A percentile compares a stretch with the other conserved stretches of the same genome.
Conservation (phyloP, 2,113 vertebrate species). For the Diadophis punctatus region DNA sequence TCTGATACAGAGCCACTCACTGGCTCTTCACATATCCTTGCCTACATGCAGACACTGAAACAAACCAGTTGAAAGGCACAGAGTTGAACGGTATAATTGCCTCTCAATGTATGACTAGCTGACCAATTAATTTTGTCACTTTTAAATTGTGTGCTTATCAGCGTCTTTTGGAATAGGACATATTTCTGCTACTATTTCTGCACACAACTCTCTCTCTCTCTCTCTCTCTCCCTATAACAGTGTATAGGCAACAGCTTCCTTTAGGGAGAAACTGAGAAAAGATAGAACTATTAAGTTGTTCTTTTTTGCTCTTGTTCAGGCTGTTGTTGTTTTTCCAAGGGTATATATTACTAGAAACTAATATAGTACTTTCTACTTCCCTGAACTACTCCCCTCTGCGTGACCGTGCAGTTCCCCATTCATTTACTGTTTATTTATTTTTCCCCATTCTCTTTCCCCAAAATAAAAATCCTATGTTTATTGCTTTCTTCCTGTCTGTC, state of each 20-base stretch:
- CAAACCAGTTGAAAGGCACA: not conserved
- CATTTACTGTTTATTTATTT: not conserved
- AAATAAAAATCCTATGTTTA: not conserved
- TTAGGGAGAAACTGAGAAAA: not conserved
- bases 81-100: not conserved
- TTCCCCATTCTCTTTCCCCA: not conserved
- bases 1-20: not conserved
- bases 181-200: not conserved
- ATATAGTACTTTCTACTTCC: not conserved
- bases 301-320: not conserved
- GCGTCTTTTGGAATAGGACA: not conserved
- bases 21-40: not conserved
- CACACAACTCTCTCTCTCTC: not conserved
- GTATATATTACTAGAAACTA: not conserved
- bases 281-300: not conserved
- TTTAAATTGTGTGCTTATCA: not conserved
- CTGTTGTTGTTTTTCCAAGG: not conserved
- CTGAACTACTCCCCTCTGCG: not conserved
- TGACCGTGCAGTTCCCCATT: not conserved
- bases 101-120: not conserved
- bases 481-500: not conserved
- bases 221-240: not conserved
- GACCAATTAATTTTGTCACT: not conserved
- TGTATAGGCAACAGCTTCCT: not conserved
- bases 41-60: not conserved